Percentiles rank a stretch among this genome's conserved stretches.
Evolutionary conservation across 2,797 vertebrate genomes (phyloP).

Genomic region (Heterohyrax brucei): DNA sequence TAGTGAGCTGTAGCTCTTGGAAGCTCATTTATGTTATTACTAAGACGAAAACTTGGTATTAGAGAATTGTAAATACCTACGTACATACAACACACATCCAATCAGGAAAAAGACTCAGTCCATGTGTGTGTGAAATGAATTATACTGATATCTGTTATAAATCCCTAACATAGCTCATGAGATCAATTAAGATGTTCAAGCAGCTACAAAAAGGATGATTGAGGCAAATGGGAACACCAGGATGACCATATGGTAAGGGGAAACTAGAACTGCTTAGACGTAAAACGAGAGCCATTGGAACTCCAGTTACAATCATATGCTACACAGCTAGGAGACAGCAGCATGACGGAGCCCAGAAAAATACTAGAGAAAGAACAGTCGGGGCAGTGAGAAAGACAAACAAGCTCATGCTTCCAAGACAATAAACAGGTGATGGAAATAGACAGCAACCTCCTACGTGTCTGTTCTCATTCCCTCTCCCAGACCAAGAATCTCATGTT

Average conservation of each 20-base stretch:
- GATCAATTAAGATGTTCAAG: constrained; percentile 93
- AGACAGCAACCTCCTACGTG: constrained; percentile 31
- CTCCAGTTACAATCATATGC: constrained; percentile 75
- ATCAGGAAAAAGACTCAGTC: constrained; percentile 77
- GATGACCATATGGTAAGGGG: constrained; percentile 93
- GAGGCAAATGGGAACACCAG: constrained; percentile 93
- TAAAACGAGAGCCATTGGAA: constrained; percentile 88
- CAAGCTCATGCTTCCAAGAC: constrained; percentile 27
- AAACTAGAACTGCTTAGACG: constrained; percentile 88
- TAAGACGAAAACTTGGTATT: constrained; percentile 76
- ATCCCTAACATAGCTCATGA: constrained; percentile 92
- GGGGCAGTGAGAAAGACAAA: constrained; percentile 72
- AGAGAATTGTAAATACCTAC: constrained; percentile 72
- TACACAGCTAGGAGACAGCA: constrained; percentile 46
- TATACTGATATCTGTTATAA: constrained; percentile 89
- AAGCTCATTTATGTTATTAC: constrained; percentile 64
- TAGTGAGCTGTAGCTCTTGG: constrained; percentile 56
- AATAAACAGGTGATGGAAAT: constrained; percentile 42
- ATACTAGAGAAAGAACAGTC: constrained; percentile 81
- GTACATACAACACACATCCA: constrained; percentile 55
- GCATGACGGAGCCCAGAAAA: constrained; percentile 80
- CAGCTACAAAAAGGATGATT: constrained; percentile 93
- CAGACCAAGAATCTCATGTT: background rate
- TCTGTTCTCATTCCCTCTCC: background rate
- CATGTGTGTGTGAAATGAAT: constrained; percentile 86